A percentile compares a stretch with the other conserved stretches of the same genome.
Conservation (phyloP, 2,113 vertebrate species). For the Aphyosemion australe region DNA sequence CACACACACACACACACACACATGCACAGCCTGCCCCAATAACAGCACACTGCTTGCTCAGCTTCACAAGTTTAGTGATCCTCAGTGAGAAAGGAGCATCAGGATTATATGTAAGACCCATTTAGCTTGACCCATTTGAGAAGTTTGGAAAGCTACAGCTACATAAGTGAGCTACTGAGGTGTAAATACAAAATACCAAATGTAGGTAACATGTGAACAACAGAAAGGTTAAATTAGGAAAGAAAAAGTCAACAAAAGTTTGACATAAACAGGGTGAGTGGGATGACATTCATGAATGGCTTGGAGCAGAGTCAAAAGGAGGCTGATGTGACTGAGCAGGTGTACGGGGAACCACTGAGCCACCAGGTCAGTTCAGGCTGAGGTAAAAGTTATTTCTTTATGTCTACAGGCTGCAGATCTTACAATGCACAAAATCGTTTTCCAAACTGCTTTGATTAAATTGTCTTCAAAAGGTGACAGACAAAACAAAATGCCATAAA, state of each 20-base stretch:
- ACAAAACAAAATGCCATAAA: neutral
- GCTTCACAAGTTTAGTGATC: constrained; percentile 48
- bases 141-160: constrained; percentile 20
- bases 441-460: neutral
- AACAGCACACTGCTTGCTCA: constrained; percentile 35
- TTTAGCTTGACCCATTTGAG: constrained; percentile 20
- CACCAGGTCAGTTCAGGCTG: constrained; percentile 2
- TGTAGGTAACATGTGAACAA: neutral
- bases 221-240: neutral
- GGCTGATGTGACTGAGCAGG: constrained; percentile 1
- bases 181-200: neutral
- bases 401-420: neutral
- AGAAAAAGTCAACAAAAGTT: neutral
- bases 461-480: neutral
- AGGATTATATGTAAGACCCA: constrained; percentile 33
- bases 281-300: neutral
- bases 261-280: neutral
- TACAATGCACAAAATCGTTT: neutral
- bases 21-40: constrained; percentile 58
- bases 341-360: neutral
- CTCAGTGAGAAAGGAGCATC: constrained; percentile 41
- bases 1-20: too few relatives aligned
- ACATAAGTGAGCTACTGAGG: constrained; percentile 32
- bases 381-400: too few relatives aligned
- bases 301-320: neutral